These are phyloP conservation scores for Cerceris ruficornis DNA, from an alignment of 2,888 invertebrate genomes.

Conservation along the genomic window DNA sequence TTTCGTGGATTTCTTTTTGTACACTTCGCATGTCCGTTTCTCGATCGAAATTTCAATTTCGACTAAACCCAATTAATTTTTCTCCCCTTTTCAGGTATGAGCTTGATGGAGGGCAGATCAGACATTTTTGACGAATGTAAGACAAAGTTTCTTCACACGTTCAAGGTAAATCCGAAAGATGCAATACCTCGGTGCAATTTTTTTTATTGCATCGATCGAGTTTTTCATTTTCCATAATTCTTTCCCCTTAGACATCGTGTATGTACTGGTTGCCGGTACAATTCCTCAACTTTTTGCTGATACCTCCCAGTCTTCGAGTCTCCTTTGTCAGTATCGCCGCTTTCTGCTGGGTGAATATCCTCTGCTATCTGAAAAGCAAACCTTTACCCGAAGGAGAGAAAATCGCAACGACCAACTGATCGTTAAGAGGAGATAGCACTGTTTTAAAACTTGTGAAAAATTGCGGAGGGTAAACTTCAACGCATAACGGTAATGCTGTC, in stretches of 20 bases:
- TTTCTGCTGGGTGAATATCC: constrained; percentile 92
- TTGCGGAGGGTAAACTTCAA: no score
- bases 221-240: constrained; percentile 8
- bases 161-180: constrained; percentile 74
- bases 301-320: constrained; percentile 89
- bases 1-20: constrained; percentile 6
- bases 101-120: constrained; percentile 85
- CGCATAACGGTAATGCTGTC: no score
- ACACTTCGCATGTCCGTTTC: neutral
- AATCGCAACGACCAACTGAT: no score
- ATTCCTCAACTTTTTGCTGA: constrained; percentile 88
- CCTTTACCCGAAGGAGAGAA: constrained; percentile 48
- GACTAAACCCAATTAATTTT: neutral
- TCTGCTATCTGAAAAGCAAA: constrained; percentile 88
- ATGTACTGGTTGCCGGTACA: constrained; percentile 93
- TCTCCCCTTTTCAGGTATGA: constrained; percentile 14
- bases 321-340: constrained; percentile 90
- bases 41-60: neutral
- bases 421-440: no score
- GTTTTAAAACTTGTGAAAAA: no score
- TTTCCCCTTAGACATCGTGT: constrained; percentile 87
- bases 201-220: neutral
- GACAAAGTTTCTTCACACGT: constrained; percentile 88
- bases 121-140: constrained; percentile 88
- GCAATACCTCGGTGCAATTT: neutral